Evolutionary conservation across 2,888 invertebrate species (phyloP).

Genomic region (Busseola fusca): DNA sequence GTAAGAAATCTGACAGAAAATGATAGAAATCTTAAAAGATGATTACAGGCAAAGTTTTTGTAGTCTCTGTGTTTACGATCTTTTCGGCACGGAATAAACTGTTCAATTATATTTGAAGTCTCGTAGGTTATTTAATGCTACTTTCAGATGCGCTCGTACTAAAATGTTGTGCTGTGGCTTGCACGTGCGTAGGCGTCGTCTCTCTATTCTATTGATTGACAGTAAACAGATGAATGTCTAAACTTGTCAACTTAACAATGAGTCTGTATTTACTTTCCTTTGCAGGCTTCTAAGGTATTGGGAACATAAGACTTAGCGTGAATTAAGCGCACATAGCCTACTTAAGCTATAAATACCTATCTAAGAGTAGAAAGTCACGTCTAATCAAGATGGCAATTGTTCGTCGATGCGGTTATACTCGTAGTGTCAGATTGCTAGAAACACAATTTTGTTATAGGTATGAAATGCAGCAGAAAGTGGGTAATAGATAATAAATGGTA

Average conservation of each 20-base stretch:
- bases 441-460: slow-evolving; percentile 43
- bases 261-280: slow-evolving; percentile 7
- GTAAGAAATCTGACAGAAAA: slow-evolving; percentile 38
- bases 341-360: slow-evolving; percentile 19
- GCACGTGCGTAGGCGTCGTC: background rate
- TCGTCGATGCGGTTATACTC: slow-evolving; percentile 36
- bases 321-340: slow-evolving; percentile 26
- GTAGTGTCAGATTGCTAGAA: slow-evolving; percentile 57
- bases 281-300: slow-evolving; percentile 18
- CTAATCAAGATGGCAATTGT: slow-evolving; percentile 48
- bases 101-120: slow-evolving; percentile 19
- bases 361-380: slow-evolving; percentile 42
- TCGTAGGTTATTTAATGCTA: slow-evolving; percentile 20
- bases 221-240: slow-evolving; percentile 15
- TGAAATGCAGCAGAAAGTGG: slow-evolving; percentile 48
- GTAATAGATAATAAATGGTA: slow-evolving; percentile 40
- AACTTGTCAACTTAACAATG: slow-evolving; percentile 15
- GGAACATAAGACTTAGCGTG: slow-evolving; percentile 8
- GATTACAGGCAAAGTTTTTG: slow-evolving; percentile 25
- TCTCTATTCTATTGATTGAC: slow-evolving; percentile 12
- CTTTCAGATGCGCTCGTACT: slow-evolving; percentile 14
- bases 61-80: slow-evolving; percentile 29
- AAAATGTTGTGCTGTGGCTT: background rate
- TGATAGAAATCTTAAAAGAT: slow-evolving; percentile 34
- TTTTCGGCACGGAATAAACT: slow-evolving; percentile 17